These are phyloP conservation scores for Thymelicus lineola DNA, from an alignment of 2,888 invertebrate genomes.

Conservation along the genomic window DNA sequence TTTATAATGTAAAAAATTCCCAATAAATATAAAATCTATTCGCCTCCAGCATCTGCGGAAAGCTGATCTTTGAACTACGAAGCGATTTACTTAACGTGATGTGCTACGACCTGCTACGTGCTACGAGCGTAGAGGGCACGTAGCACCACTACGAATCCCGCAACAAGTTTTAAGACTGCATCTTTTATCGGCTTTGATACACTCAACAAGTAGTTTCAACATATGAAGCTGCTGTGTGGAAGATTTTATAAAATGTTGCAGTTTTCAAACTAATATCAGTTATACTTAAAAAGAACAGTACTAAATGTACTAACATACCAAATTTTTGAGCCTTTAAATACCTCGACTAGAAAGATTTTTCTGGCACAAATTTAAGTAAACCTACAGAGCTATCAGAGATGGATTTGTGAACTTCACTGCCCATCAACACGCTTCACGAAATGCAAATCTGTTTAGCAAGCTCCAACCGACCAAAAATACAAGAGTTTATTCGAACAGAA, in stretches of 20 bases:
- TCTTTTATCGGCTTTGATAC: background rate
- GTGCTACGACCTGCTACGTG: background rate
- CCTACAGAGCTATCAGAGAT: too few relatives aligned
- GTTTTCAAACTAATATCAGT: too few relatives aligned
- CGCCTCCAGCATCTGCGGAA: too few relatives aligned
- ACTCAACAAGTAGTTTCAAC: background rate
- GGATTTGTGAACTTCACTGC: too few relatives aligned
- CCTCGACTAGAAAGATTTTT: too few relatives aligned
- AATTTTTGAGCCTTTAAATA: too few relatives aligned
- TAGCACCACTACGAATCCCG: background rate
- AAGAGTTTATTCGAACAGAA: slow-evolving; percentile 16
- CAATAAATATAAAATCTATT: too few relatives aligned
- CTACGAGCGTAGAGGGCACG: background rate
- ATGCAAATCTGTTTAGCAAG: background rate
- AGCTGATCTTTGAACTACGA: background rate
- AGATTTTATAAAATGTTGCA: too few relatives aligned
- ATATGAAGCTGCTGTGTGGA: background rate
- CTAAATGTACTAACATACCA: too few relatives aligned
- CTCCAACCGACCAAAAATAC: slow-evolving; percentile 2
- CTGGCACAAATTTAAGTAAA: too few relatives aligned
- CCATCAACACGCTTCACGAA: background rate
- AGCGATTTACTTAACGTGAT: background rate
- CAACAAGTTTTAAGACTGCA: slow-evolving; percentile 1
- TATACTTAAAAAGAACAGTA: too few relatives aligned
- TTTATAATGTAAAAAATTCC: too few relatives aligned